These are phyloP conservation scores for Blera fallax DNA, from an alignment of 2,888 invertebrate genomes.

Conservation along the genomic window DNA sequence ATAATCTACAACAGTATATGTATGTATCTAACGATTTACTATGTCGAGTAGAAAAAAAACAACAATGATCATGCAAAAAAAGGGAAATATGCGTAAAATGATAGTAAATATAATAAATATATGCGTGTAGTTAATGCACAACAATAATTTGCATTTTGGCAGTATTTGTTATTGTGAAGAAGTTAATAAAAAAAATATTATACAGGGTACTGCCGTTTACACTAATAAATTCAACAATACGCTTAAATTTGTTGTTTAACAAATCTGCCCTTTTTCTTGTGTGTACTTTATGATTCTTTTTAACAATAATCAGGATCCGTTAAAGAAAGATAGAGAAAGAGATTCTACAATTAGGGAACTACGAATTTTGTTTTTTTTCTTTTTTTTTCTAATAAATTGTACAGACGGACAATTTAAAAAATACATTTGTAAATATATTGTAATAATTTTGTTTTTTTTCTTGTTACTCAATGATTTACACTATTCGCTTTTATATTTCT, in stretches of 20 bases:
- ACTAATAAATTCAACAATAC: slow-evolving; percentile 32
- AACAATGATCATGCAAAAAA: not conserved
- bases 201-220: slow-evolving; percentile 1
- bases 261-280: slow-evolving; percentile 29
- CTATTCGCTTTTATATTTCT: slow-evolving; percentile 51
- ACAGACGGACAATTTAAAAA: slow-evolving; percentile 29
- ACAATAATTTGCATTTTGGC: slow-evolving; percentile 49
- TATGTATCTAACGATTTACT: not conserved
- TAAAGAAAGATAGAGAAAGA: not conserved
- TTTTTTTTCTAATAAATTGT: slow-evolving; percentile 32
- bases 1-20: not conserved
- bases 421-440: slow-evolving; percentile 45
- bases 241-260: not conserved
- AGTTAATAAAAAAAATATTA: not conserved
- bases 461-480: slow-evolving; percentile 49
- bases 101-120: slow-evolving; percentile 21
- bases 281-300: slow-evolving; percentile 11
- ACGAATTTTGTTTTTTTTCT: not conserved
- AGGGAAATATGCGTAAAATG: not conserved
- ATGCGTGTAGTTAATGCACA: slow-evolving; percentile 29
- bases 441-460: slow-evolving; percentile 19
- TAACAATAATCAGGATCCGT: not conserved
- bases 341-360: slow-evolving; percentile 10
- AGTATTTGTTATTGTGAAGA: slow-evolving; percentile 51
- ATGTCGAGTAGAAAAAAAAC: not conserved